A percentile compares a stretch with the other conserved stretches of the same genome.
These are phyloP conservation scores for Drosophila mimica DNA, from an alignment of 2,888 invertebrate genomes.

Conservation along the genomic window DNA sequence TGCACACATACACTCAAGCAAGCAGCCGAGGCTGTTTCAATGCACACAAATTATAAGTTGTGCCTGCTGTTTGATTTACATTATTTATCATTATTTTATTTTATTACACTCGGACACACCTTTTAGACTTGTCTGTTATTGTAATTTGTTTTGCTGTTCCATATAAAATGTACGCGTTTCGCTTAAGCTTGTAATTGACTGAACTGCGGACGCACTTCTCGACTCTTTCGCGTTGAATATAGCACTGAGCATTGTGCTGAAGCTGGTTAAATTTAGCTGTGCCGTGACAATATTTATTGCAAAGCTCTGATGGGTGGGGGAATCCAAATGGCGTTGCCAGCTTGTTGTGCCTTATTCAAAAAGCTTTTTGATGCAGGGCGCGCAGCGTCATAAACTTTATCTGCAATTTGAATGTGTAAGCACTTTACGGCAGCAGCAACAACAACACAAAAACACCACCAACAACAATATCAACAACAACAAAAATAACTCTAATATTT, in stretches of 20 bases:
- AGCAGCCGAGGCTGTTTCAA: slow-evolving; percentile 31
- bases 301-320: slow-evolving; percentile 38
- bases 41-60: slow-evolving; percentile 35
- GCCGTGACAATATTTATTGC: slow-evolving; percentile 23
- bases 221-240: slow-evolving; percentile 43
- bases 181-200: slow-evolving; percentile 28
- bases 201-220: slow-evolving; percentile 39
- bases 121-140: slow-evolving; percentile 33
- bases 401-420: slow-evolving; percentile 14
- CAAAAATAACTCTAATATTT: neutral
- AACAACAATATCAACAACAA: slow-evolving; percentile 16
- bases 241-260: slow-evolving; percentile 32
- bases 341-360: neutral
- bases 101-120: slow-evolving; percentile 37
- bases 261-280: slow-evolving; percentile 34
- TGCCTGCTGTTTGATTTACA: slow-evolving; percentile 22
- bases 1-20: slow-evolving; percentile 19
- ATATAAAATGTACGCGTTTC: slow-evolving; percentile 46
- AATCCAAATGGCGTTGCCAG: slow-evolving; percentile 40
- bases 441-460: slow-evolving; percentile 4
- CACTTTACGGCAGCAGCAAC: slow-evolving; percentile 10
- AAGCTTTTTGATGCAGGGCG: slow-evolving; percentile 21
- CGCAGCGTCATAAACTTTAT: slow-evolving; percentile 2
- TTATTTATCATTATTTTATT: slow-evolving; percentile 6
- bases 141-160: slow-evolving; percentile 38